Evolutionary conservation across 2,888 invertebrate genomes (phyloP).

Genomic region (Xanthostigma xanthostigma): DNA sequence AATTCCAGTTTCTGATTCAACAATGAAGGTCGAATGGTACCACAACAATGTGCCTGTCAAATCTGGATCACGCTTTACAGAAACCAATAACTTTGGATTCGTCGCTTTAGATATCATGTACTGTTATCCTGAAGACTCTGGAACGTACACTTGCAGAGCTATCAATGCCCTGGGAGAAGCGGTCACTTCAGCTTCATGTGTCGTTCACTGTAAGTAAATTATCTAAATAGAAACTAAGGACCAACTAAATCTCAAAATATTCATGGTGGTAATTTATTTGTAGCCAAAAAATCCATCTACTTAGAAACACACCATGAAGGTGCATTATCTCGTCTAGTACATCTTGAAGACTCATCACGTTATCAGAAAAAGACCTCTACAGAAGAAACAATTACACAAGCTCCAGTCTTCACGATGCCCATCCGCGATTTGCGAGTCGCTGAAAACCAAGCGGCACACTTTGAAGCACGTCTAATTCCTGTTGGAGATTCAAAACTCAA

Average conservation of each 20-base stretch:
- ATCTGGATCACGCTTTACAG: conserved; percentile 87
- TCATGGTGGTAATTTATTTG: conserved; percentile 8
- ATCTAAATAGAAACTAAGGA: not conserved
- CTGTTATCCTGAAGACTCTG: conserved; percentile 90
- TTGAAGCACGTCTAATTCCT: conserved; percentile 86
- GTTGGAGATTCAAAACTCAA: conserved; percentile 86
- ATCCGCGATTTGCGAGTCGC: conserved; percentile 72
- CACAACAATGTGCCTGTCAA: conserved; percentile 81
- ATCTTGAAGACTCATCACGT: conserved; percentile 66
- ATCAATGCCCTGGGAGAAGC: conserved; percentile 85
- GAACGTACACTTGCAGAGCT: conserved; percentile 88
- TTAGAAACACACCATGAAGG: conserved; percentile 80
- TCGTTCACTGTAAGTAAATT: conserved; percentile 52
- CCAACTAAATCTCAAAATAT: not conserved
- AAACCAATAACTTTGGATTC: conserved; percentile 94
- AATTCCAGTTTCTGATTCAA: conserved; percentile 85
- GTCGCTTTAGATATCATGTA: conserved; percentile 93
- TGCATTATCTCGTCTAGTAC: conserved; percentile 62
- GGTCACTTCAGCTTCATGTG: conserved; percentile 76
- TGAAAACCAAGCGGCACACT: conserved; percentile 86
- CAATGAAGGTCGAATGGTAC: conserved; percentile 92
- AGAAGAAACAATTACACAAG: conserved; percentile 70
- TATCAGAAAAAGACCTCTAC: conserved; percentile 57
- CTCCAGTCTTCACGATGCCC: conserved; percentile 85
- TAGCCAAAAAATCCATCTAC: conserved; percentile 65